A percentile compares a stretch with the other conserved stretches of the same genome.
Evolutionary conservation across 2,797 vertebrate genomes (phyloP).

Genomic region (Anguilla pacifica): DNA sequence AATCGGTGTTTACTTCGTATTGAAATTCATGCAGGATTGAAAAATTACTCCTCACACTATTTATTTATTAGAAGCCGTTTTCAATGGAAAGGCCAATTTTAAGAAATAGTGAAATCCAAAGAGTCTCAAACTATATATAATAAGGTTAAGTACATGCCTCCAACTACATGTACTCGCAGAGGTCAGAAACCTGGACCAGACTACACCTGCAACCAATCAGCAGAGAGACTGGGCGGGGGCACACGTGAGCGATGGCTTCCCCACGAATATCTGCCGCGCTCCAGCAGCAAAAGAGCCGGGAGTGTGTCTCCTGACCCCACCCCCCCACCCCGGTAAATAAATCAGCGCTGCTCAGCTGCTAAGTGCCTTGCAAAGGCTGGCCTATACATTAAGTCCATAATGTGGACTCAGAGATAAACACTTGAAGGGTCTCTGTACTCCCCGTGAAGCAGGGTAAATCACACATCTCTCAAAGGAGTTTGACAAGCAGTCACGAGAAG

Average conservation of each 20-base stretch:
- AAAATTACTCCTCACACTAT: not conserved
- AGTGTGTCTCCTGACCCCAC: constrained; percentile 70
- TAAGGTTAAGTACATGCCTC: constrained; percentile 3
- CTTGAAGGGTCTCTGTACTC: not conserved
- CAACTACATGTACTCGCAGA: constrained; percentile 52
- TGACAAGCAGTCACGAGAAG: constrained; percentile 32
- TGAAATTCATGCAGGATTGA: not conserved
- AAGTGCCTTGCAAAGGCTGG: constrained; percentile 18
- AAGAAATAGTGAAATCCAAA: not conserved
- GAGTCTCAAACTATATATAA: not conserved
- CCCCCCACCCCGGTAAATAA: constrained; percentile 66
- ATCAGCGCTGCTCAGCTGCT: constrained; percentile 58
- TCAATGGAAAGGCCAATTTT: not conserved
- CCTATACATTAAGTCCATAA: constrained; percentile 24
- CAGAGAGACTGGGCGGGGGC: constrained; percentile 68
- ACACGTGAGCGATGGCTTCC: constrained; percentile 68
- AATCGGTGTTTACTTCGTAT: constrained; percentile 45
- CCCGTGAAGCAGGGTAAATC: constrained; percentile 26
- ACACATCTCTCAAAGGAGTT: constrained; percentile 10
- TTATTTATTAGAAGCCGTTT: not conserved
- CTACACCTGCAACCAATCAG: constrained; percentile 84
- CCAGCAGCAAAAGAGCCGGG: constrained; percentile 71
- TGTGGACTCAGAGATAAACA: constrained; percentile 1
- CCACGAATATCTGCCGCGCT: constrained; percentile 66
- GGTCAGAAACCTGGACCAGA: constrained; percentile 68